A percentile compares a stretch with the other conserved stretches of the same genome.
phyloP scores from a whole-genome alignment of 2,797 vertebrate genomes.

The Peromyscus attwateri region DNA sequence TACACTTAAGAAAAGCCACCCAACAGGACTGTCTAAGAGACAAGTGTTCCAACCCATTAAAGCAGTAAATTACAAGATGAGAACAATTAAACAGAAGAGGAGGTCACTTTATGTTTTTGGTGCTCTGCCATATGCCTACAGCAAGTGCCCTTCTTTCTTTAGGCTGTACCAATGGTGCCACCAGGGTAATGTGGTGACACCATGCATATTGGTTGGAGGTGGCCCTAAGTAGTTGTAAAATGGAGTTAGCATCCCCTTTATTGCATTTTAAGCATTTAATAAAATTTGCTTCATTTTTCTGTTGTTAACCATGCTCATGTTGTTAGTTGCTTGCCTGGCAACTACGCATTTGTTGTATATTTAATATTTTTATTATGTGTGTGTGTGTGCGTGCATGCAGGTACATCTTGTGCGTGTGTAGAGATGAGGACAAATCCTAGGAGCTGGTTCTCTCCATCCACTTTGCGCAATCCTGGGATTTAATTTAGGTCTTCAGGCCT shows the following conservation, averaged over 20 bases:
- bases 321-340: neutral
- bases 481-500: neutral
- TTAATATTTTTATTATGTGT: neutral
- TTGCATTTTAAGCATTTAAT: slow-evolving; percentile 38
- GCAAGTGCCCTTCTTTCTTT: neutral
- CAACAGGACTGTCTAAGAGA: neutral
- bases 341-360: neutral
- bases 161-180: neutral
- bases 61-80: neutral
- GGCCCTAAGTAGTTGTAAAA: neutral
- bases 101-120: neutral
- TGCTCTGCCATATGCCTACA: too few relatives aligned
- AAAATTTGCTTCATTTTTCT: slow-evolving; percentile 37
- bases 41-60: neutral
- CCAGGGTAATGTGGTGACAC: rapidly evolving
- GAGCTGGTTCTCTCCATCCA: neutral
- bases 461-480: neutral
- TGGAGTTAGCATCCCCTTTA: neutral
- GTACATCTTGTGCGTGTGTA: neutral
- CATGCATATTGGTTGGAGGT: too few relatives aligned
- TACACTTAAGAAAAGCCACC: neutral
- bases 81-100: neutral
- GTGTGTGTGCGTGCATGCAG: neutral
- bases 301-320: neutral
- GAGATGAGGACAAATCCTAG: neutral